Percentiles rank a stretch among this genome's conserved stretches.
These are phyloP conservation scores for Amiota communis DNA, from an alignment of 2,888 invertebrate species.

Conservation along the genomic window DNA sequence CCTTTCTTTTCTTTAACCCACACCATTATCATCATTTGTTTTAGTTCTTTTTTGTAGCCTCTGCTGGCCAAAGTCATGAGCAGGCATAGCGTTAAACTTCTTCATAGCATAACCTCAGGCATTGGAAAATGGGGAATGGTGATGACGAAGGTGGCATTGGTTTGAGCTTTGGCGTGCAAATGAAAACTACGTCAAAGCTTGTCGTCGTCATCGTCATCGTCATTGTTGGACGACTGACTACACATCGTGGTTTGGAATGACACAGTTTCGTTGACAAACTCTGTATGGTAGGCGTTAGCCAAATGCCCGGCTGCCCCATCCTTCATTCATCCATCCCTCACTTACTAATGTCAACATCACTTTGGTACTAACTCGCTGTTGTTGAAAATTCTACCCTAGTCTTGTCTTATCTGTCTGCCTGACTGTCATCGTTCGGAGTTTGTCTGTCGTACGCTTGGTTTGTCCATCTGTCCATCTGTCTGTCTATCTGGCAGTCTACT, in stretches of 20 bases:
- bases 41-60: background rate
- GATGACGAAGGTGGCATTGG: constrained; percentile 37
- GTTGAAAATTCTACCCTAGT: constrained; percentile 30
- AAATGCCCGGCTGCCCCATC: constrained; percentile 2
- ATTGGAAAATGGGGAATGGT: background rate
- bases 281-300: background rate
- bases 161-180: constrained; percentile 45
- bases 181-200: constrained; percentile 55
- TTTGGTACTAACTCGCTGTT: constrained; percentile 27
- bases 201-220: constrained; percentile 41
- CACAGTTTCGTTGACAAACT: background rate
- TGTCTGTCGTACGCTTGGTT: background rate
- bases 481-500: background rate
- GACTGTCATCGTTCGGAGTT: constrained; percentile 25
- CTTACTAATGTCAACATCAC: too few species aligned
- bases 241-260: background rate
- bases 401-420: constrained; percentile 21
- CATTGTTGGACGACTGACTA: constrained; percentile 5
- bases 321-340: background rate
- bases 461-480: constrained; percentile 34
- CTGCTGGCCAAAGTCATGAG: constrained; percentile 48
- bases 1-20: background rate
- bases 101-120: constrained; percentile 13
- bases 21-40: too few species aligned
- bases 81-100: background rate